Percentiles rank a stretch among this genome's conserved stretches.
These are phyloP conservation scores for Lichenostomus cassidix DNA, from an alignment of 2,113 vertebrate genomes.

Conservation along the genomic window DNA sequence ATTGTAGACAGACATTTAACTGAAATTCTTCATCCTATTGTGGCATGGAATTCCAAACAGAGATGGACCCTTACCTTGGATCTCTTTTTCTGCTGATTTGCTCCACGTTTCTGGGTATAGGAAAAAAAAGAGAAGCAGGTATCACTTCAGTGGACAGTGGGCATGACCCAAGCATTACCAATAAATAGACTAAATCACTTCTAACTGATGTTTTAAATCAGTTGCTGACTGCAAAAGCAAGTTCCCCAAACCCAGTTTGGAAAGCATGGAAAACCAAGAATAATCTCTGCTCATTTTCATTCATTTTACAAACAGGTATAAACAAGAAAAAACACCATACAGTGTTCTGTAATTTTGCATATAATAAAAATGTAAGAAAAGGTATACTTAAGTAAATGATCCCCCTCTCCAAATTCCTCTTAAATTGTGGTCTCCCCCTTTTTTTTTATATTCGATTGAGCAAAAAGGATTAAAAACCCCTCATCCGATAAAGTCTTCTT, in stretches of 20 bases:
- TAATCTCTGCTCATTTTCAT: not conserved
- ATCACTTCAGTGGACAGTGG: not conserved
- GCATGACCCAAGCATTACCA: not conserved
- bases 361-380: conserved; percentile 24
- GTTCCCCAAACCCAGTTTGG: not conserved
- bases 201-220: not conserved
- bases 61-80: conserved; percentile 73
- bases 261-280: not conserved
- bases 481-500: conserved; percentile 8
- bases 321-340: not conserved
- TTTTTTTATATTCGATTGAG: not conserved
- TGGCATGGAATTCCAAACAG: not conserved
- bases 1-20: not conserved
- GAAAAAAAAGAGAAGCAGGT: conserved; percentile 29
- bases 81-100: conserved; percentile 80
- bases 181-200: not conserved
- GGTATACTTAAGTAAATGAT: conserved; percentile 3
- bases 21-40: not conserved
- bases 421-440: not conserved
- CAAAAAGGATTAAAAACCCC: conserved; percentile 30
- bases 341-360: not conserved
- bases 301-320: not conserved
- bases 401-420: conserved; percentile 11
- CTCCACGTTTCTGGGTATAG: conserved; percentile 71
- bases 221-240: not conserved